A percentile compares a stretch with the other conserved stretches of the same genome.
phyloP scores from a whole-genome alignment of 2,113 vertebrate genomes.

The Ophiodon elongatus region DNA sequence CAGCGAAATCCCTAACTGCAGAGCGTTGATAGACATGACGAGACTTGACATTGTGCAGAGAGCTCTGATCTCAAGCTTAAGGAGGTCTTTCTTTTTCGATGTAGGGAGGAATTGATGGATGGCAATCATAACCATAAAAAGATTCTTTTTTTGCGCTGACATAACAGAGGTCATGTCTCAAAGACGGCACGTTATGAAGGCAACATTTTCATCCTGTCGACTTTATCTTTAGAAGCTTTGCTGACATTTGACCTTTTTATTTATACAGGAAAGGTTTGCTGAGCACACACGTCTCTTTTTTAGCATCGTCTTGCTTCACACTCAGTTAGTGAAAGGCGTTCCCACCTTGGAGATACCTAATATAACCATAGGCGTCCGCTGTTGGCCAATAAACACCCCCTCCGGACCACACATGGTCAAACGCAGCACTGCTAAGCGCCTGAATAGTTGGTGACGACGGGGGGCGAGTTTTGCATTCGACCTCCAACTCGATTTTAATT shows the following conservation, averaged over 20 bases:
- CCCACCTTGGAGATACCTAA: conserved; percentile 25
- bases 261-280: conserved; percentile 24
- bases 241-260: conserved; percentile 42
- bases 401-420: background rate
- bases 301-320: conserved; percentile 13
- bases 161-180: conserved; percentile 31
- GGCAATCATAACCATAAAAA: conserved; percentile 15
- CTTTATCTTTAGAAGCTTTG: conserved; percentile 43
- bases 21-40: conserved; percentile 23
- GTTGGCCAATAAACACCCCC: background rate
- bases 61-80: conserved; percentile 28
- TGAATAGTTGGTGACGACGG: background rate
- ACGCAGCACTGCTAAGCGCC: too few species aligned
- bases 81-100: conserved; percentile 10
- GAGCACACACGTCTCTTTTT: conserved; percentile 26
- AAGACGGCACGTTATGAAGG: conserved; percentile 27
- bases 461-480: background rate
- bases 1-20: conserved; percentile 18
- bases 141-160: conserved; percentile 6
- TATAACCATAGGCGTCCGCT: conserved; percentile 21
- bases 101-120: conserved; percentile 29
- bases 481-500: background rate
- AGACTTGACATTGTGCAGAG: conserved; percentile 23
- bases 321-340: conserved; percentile 34
- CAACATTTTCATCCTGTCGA: conserved; percentile 28